These are phyloP conservation scores for Drosophila testacea DNA, from an alignment of 2,888 invertebrate species.

Conservation along the genomic window DNA sequence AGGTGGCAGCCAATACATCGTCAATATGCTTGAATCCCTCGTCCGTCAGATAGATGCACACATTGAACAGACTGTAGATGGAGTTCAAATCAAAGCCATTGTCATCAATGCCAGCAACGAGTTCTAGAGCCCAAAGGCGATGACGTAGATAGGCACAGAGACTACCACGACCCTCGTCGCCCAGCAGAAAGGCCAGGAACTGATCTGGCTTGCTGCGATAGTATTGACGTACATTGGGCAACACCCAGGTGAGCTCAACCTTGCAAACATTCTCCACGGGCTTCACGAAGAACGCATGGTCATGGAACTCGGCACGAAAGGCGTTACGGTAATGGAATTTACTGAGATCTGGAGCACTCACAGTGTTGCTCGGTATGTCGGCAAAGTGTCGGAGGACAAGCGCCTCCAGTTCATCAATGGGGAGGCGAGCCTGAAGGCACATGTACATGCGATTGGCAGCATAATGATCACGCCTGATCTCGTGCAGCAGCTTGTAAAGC, in stretches of 20 bases:
- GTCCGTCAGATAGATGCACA: constrained; percentile 91
- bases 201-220: constrained; percentile 86
- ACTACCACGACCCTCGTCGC: constrained; percentile 94
- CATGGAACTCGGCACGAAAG: constrained; percentile 81
- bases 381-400: constrained; percentile 88
- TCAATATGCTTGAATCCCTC: constrained; percentile 90
- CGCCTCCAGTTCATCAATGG: constrained; percentile 83
- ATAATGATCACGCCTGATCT: constrained; percentile 92
- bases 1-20: constrained; percentile 91
- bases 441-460: constrained; percentile 95
- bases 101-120: constrained; percentile 90
- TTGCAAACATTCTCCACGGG: constrained; percentile 90
- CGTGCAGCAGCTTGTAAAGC: constrained; percentile 89
- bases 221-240: constrained; percentile 78
- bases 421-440: constrained; percentile 89
- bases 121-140: constrained; percentile 90
- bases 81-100: constrained; percentile 92
- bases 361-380: constrained; percentile 88
- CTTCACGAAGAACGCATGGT: constrained; percentile 88
- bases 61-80: constrained; percentile 90
- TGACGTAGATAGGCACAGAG: constrained; percentile 91
- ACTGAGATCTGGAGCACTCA: constrained; percentile 88
- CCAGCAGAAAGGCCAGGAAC: constrained; percentile 92
- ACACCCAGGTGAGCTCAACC: constrained; percentile 86
- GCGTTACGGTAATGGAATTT: constrained; percentile 82